Percentiles rank a stretch among this genome's conserved stretches.
Evolutionary conservation across 2,797 vertebrate species (phyloP).

Genomic region (Xiphophorus birchmanni): DNA sequence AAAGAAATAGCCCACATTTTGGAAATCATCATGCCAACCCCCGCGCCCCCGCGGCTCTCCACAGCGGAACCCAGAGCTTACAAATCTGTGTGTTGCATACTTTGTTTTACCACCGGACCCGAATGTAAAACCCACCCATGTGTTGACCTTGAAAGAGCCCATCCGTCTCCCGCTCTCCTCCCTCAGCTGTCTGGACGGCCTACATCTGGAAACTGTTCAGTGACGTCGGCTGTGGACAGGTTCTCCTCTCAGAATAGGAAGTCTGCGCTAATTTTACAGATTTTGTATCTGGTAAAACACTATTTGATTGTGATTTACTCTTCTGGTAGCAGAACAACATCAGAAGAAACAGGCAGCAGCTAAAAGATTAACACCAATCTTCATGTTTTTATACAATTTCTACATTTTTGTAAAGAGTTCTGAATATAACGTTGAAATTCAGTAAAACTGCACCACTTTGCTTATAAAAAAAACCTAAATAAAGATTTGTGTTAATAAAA

Average conservation of each 20-base stretch:
- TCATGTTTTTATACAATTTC: conserved; percentile 41
- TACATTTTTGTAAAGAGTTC: conserved; percentile 28
- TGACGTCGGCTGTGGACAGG: conserved; percentile 79
- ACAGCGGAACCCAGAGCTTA: conserved; percentile 42
- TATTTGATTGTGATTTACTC: conserved; percentile 48
- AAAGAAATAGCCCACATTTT: conserved; percentile 57
- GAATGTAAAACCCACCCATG: conserved; percentile 43
- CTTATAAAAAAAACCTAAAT: conserved; percentile 26
- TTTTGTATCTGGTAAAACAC: conserved; percentile 22
- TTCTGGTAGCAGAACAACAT: conserved; percentile 32
- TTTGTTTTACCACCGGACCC: conserved; percentile 53
- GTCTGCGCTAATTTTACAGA: conserved; percentile 53
- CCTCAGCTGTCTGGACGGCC: conserved; percentile 56
- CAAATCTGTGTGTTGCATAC: conserved; percentile 48
- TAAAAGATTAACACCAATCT: conserved; percentile 41
- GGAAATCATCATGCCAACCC: conserved; percentile 52
- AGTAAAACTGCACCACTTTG: conserved; percentile 16
- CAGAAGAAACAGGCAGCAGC: conserved; percentile 33
- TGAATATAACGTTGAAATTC: conserved; percentile 14
- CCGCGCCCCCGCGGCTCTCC: conserved; percentile 32
- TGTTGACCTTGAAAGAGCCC: conserved; percentile 62
- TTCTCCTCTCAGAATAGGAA: conserved; percentile 72
- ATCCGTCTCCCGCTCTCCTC: conserved; percentile 46
- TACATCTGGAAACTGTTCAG: conserved; percentile 83
- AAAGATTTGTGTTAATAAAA: conserved; percentile 22